Conservation (phyloP, 2,797 vertebrate genomes). For the Acomys russatus region DNA sequence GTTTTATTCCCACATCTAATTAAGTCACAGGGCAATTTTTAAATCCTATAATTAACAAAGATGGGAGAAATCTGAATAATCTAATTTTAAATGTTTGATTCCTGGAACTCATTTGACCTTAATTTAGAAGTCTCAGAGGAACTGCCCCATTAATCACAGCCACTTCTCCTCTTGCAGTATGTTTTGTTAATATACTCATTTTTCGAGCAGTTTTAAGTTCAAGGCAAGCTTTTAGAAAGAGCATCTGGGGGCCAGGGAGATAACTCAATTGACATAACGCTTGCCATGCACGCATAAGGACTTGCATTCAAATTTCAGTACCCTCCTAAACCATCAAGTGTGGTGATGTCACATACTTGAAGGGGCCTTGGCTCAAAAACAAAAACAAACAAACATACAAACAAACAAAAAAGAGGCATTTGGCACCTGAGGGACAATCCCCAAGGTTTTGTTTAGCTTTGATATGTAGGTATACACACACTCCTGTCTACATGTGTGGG, state of each 20-base stretch:
- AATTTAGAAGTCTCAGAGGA: neutral
- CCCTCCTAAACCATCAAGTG: neutral
- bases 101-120: neutral
- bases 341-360: neutral
- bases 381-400: neutral
- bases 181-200: neutral
- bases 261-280: neutral
- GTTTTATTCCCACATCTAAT: conserved; percentile 1
- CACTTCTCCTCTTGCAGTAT: neutral
- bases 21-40: neutral
- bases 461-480: too few species aligned
- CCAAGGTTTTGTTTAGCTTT: neutral
- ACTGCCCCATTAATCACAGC: neutral
- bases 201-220: neutral
- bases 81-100: conserved; percentile 16
- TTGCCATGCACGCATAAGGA: neutral
- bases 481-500: neutral
- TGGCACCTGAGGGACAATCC: neutral
- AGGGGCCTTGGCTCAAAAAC: neutral
- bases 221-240: neutral
- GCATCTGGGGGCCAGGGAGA: neutral
- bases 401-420: neutral
- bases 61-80: conserved; percentile 11
- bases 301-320: neutral
- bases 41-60: neutral